Conservation (phyloP, 2,888 invertebrate genomes). For the Dicranocentrus wangi region DNA sequence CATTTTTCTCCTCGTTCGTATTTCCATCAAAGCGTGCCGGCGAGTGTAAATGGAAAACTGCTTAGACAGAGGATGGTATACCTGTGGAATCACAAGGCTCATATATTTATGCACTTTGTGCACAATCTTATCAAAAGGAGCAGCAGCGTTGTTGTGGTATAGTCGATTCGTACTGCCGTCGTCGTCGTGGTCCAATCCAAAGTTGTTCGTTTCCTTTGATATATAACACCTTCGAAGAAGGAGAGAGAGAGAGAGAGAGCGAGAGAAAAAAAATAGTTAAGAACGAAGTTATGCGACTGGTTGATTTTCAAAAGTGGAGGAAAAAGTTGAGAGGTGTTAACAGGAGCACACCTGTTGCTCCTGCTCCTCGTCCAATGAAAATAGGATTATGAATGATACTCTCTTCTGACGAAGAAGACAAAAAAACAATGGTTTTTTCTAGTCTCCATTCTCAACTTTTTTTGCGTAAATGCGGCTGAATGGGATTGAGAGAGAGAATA, state of each 20-base stretch:
- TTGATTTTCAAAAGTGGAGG: not conserved
- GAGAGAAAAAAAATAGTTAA: not conserved
- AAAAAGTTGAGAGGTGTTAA: slow-evolving; percentile 50
- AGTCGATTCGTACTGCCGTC: no score
- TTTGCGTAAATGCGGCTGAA: no score
- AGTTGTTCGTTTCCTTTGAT: no score
- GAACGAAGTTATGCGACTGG: no score
- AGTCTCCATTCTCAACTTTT: not conserved
- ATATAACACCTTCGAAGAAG: no score
- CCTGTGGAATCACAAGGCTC: no score
- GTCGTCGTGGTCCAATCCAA: no score
- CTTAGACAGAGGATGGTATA: no score
- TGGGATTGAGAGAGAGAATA: no score
- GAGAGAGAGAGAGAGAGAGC: no score
- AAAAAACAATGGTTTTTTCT: not conserved
- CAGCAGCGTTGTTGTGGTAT: no score
- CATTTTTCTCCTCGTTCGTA: slow-evolving; percentile 21
- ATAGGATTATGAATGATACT: not conserved
- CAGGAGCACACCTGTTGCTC: slow-evolving; percentile 63
- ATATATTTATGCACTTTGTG: slow-evolving; percentile 12
- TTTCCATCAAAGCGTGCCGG: slow-evolving; percentile 46
- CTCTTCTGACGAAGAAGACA: not conserved
- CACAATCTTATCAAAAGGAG: not conserved
- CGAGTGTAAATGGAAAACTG: no score
- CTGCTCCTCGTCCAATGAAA: not conserved